A percentile compares a stretch with the other conserved stretches of the same genome.
Conservation (phyloP, 1,140 invertebrate species). For the Monochamus saltuarius region DNA sequence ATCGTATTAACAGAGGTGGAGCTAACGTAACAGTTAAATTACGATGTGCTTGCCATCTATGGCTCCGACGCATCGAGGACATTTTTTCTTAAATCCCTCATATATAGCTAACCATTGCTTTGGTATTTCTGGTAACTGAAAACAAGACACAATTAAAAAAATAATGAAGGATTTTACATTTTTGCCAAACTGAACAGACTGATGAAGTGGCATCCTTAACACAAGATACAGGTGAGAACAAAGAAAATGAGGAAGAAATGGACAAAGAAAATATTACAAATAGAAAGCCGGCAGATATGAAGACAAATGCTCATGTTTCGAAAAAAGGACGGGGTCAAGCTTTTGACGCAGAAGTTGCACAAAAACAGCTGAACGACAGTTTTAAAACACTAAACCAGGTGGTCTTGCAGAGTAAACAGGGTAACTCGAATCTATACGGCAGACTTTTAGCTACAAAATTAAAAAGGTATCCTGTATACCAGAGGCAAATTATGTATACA, state of each 20-base stretch:
- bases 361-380: constrained; percentile 5
- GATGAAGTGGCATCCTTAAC: no score
- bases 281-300: no score
- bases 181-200: no score
- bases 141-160: neutral
- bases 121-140: constrained; percentile 28
- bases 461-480: constrained; percentile 21
- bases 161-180: no score
- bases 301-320: neutral
- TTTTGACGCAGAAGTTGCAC: neutral
- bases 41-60: constrained; percentile 42
- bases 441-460: constrained; percentile 30
- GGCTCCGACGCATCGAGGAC: constrained; percentile 28
- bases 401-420: constrained; percentile 6
- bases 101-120: constrained; percentile 37
- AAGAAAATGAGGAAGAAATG: no score
- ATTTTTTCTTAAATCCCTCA: constrained; percentile 35
- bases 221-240: no score
- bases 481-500: constrained; percentile 23
- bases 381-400: constrained; percentile 14
- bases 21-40: no score
- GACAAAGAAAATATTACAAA: no score
- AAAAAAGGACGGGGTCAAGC: neutral
- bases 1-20: no score
- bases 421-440: constrained; percentile 28